Evolutionary conservation across 2,113 vertebrate species (phyloP).

Genomic region (Pardalotus punctatus): DNA sequence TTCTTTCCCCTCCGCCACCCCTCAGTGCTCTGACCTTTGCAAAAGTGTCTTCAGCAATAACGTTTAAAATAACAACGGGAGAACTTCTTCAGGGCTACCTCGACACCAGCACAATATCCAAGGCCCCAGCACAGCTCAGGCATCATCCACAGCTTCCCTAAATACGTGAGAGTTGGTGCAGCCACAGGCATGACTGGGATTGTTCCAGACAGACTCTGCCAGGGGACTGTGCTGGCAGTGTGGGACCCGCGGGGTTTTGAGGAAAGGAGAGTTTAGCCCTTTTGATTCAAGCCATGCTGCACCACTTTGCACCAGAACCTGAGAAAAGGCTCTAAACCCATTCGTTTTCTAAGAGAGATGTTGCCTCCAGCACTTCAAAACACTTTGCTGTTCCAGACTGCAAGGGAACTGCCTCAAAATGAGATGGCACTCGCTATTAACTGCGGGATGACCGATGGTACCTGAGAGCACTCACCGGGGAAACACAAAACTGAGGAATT

Average conservation of each 20-base stretch:
- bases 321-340: neutral
- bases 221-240: neutral
- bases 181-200: neutral
- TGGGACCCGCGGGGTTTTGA: neutral
- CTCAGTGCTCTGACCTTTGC: conserved; percentile 9
- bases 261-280: neutral
- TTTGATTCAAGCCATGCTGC: neutral
- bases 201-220: neutral
- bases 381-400: neutral
- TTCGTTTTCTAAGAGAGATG: neutral
- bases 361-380: neutral
- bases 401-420: neutral
- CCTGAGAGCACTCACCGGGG: neutral
- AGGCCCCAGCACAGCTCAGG: neutral
- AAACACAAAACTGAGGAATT: neutral
- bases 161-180: rapidly evolving
- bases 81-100: neutral
- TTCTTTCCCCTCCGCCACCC: neutral
- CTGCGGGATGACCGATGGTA: neutral
- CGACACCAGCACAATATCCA: neutral
- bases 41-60: neutral
- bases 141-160: neutral
- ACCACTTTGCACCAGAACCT: neutral
- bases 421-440: neutral
- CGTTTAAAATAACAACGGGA: neutral